Conservation (phyloP, 1,140 invertebrate genomes). For the Rhysida immarginata region DNA sequence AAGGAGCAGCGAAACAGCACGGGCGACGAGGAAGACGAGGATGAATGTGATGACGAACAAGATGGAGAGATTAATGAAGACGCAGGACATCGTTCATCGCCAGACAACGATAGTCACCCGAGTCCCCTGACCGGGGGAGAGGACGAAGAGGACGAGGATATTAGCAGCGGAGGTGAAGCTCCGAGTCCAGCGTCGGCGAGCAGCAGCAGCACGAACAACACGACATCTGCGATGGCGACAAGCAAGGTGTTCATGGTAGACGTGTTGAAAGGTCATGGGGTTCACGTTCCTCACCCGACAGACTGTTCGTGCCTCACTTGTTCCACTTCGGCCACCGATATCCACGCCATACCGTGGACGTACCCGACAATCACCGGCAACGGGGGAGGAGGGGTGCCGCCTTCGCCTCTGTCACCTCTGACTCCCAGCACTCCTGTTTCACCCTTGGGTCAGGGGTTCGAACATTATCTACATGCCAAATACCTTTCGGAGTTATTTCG, state of each 20-base stretch:
- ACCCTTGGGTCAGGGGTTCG: slow-evolving; percentile 26
- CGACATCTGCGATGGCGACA: slow-evolving; percentile 9
- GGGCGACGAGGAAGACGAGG: neutral
- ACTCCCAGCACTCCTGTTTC: slow-evolving; percentile 32
- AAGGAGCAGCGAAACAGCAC: neutral
- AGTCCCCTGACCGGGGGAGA: slow-evolving; percentile 15
- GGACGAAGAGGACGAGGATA: slow-evolving; percentile 25
- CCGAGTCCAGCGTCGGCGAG: slow-evolving; percentile 10
- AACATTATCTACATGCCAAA: slow-evolving; percentile 38
- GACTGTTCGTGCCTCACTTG: slow-evolving; percentile 15
- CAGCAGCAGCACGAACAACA: slow-evolving; percentile 16
- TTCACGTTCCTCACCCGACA: slow-evolving; percentile 14
- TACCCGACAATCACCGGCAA: neutral
- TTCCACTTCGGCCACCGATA: slow-evolving; percentile 14
- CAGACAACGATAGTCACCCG: neutral
- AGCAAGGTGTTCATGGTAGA: too few relatives aligned
- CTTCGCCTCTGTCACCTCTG: slow-evolving; percentile 41
- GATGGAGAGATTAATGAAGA: too few relatives aligned
- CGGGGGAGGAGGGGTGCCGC: slow-evolving; percentile 16
- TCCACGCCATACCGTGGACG: slow-evolving; percentile 22
- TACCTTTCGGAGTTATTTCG: slow-evolving; percentile 51
- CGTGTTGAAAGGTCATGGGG: too few relatives aligned
- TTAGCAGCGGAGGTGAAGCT: slow-evolving; percentile 23
- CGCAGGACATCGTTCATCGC: neutral
- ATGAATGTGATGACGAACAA: too few relatives aligned